Conservation (phyloP, 2,113 vertebrate genomes). For the Syngnathoides biaculeatus region DNA sequence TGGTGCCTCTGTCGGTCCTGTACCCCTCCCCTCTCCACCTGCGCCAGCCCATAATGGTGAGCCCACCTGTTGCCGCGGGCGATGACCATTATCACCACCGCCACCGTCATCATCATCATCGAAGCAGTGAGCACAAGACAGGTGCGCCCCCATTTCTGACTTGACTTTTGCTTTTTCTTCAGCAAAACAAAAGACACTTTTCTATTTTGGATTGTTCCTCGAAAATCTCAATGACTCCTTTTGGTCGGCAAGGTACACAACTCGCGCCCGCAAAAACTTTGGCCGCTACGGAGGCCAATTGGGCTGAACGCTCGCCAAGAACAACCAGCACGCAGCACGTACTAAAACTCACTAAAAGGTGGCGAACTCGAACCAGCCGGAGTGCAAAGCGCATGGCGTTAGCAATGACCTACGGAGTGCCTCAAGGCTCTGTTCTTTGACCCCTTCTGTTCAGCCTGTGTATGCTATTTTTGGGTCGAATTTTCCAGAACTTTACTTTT, state of each 20-base stretch:
- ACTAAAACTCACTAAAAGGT: background rate
- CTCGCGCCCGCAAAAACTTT: background rate
- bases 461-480: no score
- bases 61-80: slow-evolving; percentile 66
- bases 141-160: slow-evolving; percentile 67
- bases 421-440: no score
- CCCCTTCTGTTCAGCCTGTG: no score
- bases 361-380: no score
- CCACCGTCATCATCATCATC: slow-evolving; percentile 49
- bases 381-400: no score
- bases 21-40: slow-evolving; percentile 84
- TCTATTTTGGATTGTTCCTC: background rate
- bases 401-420: no score
- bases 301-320: background rate
- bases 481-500: no score
- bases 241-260: no score
- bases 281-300: background rate
- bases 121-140: slow-evolving; percentile 67
- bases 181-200: background rate
- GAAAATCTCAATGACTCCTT: no score
- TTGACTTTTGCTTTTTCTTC: background rate
- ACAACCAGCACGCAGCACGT: background rate
- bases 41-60: slow-evolving; percentile 84
- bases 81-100: slow-evolving; percentile 66
- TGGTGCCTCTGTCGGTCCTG: slow-evolving; percentile 86